Conservation (phyloP, 2,797 vertebrate species). For the Podarcis lilfordi region DNA sequence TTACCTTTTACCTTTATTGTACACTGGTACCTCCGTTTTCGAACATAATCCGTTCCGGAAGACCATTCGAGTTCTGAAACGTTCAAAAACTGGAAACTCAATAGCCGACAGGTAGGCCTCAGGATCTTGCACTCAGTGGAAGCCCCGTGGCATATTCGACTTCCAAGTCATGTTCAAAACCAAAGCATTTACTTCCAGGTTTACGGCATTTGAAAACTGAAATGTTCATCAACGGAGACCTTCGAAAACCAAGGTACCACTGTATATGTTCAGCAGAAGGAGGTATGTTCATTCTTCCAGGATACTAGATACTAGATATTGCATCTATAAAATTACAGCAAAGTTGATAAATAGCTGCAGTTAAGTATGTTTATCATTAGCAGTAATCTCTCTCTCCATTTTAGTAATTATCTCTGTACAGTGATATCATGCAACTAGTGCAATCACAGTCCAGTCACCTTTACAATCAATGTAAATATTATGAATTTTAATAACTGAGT, state of each 20-base stretch:
- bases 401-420: neutral
- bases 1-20: neutral
- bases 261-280: constrained; percentile 1
- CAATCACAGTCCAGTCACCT: neutral
- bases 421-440: neutral
- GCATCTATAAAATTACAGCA: constrained; percentile 28
- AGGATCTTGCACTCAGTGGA: too few species aligned
- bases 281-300: constrained; percentile 34
- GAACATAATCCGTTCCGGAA: too few species aligned
- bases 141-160: too few species aligned
- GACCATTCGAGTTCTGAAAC: too few species aligned
- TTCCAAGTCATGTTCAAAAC: too few species aligned
- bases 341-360: constrained; percentile 37
- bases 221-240: too few species aligned
- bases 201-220: too few species aligned
- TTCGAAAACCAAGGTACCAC: neutral
- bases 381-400: neutral
- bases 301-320: constrained; percentile 27
- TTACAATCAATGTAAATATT: neutral
- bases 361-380: constrained; percentile 20
- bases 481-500: neutral
- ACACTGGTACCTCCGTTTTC: too few species aligned
- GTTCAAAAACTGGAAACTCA: too few species aligned
- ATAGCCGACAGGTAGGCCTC: too few species aligned
- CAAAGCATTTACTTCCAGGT: too few species aligned